A percentile compares a stretch with the other conserved stretches of the same genome.
These are phyloP conservation scores for Meleagris gallopavo DNA, from an alignment of 2,113 vertebrate species.

Conservation along the genomic window DNA sequence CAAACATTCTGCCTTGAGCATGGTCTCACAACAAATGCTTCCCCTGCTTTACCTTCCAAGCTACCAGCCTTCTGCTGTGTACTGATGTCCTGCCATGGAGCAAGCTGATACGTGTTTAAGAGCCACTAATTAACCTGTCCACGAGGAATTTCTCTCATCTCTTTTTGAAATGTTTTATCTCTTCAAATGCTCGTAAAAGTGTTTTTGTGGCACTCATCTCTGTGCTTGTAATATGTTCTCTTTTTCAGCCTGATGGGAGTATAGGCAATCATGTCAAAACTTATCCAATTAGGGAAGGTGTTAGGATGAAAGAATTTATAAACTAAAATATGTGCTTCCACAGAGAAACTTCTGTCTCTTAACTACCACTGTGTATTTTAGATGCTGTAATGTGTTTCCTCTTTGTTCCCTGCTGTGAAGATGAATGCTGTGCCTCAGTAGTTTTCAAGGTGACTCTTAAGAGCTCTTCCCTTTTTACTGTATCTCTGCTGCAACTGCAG, in stretches of 20 bases:
- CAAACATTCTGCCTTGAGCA: background rate
- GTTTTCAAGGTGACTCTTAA: constrained; percentile 57
- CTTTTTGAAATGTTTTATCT: background rate
- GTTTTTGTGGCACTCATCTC: background rate
- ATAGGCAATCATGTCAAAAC: constrained; percentile 3
- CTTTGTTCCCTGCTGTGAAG: background rate
- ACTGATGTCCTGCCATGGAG: background rate
- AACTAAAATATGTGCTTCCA: background rate
- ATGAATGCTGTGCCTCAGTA: constrained; percentile 6
- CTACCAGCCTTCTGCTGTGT: background rate
- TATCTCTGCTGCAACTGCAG: constrained; percentile 23
- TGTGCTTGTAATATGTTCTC: background rate
- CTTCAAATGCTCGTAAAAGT: background rate
- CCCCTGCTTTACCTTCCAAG: background rate
- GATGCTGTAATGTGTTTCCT: background rate
- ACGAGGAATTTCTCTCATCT: constrained; percentile 33
- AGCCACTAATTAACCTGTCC: background rate
- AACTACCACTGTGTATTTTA: background rate
- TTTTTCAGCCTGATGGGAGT: background rate
- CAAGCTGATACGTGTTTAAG: background rate
- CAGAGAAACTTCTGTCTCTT: constrained; percentile 7
- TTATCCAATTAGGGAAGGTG: background rate
- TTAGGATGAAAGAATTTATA: constrained; percentile 15
- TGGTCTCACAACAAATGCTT: fast-evolving
- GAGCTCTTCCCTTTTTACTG: constrained; percentile 1